A percentile compares a stretch with the other conserved stretches of the same genome.
These are phyloP conservation scores for Pangasius sanitwongsei DNA, from an alignment of 2,797 vertebrate genomes.

Conservation along the genomic window DNA sequence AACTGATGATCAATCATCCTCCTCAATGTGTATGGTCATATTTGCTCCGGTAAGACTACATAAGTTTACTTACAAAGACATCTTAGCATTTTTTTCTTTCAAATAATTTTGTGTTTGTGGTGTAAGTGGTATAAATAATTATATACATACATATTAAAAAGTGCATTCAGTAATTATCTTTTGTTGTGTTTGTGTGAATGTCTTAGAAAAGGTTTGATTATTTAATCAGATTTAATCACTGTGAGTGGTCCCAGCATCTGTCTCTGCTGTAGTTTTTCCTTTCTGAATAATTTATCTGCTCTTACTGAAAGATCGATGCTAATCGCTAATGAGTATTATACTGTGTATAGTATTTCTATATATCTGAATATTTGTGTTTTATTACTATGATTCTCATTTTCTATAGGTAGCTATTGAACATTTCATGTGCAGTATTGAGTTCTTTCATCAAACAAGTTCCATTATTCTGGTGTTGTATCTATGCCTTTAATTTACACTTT, in stretches of 20 bases:
- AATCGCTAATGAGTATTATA: slow-evolving; percentile 27
- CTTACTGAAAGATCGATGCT: slow-evolving; percentile 54
- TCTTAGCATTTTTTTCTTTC: not conserved
- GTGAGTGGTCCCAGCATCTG: slow-evolving; percentile 48
- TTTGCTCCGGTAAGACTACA: slow-evolving; percentile 96
- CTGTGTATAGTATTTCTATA: not conserved
- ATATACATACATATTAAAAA: not conserved
- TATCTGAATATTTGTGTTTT: not conserved
- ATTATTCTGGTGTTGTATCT: no score
- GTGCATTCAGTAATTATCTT: not conserved
- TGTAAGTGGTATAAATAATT: not conserved
- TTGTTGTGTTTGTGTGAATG: not conserved
- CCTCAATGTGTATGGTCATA: slow-evolving; percentile 99
- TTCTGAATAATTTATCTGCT: slow-evolving; percentile 59
- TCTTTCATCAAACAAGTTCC: not conserved
- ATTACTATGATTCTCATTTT: not conserved
- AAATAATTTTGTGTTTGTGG: slow-evolving; percentile 20
- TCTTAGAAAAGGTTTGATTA: slow-evolving; percentile 33
- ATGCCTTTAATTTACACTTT: not conserved
- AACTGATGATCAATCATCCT: slow-evolving; percentile 65
- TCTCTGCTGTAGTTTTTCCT: slow-evolving; percentile 57
- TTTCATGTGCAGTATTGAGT: not conserved
- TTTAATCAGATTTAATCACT: slow-evolving; percentile 45
- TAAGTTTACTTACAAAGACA: slow-evolving; percentile 20
- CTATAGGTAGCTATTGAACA: no score